Evolutionary conservation across 2,797 vertebrate species (phyloP), one percentile per base, ranked within the genome.

Genomic region (Lagocephalus sceleratus): DNA sequence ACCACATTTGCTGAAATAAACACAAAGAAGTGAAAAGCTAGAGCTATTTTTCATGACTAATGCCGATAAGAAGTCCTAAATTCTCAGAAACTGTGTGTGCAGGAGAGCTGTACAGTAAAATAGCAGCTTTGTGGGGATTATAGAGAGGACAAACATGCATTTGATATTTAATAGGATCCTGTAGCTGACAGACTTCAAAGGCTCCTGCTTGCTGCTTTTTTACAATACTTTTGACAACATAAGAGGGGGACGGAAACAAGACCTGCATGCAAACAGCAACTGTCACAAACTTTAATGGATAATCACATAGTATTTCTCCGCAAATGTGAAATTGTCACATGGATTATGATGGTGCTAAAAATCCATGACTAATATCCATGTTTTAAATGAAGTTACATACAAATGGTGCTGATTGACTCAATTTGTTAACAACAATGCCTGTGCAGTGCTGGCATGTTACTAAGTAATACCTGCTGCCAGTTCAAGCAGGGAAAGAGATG

Each of bases 151-250:
- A 79, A 76, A 87, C 67, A 57, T 57, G 56, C 55, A 79, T 81
- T 71, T 80, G 76, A 83, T 83, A 75, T 77, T 76, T 71, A 81
- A 79, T 66, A 63, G 73, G 72, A 82, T 78, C 69, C 53, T 47
- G 20, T 38, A 63, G 66, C 60, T 57, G 77, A 74, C 70, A 75
- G 60, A 73, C 79, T 77, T 85, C 83, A 87, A 77, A 85, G 65
- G 48, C 53, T 25, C 51, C 61, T 45, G 35, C 62, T 51, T 41
- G 55, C 64, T 19, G 54, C 39, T 57, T 54, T 59, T 43, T 16
- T 16, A 66, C 63, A 69, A 76, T 65, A 49, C 51, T 52, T 47
- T 51, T 39, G 60, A 73, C 75, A 58, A 67, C 55, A 61, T 74
- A 39, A 54, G 66, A 63, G 64, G 40, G 25, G 46, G 35, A 55